Evolutionary conservation across 2,113 vertebrate species (phyloP).

Genomic region (Zosterops japonicus): DNA sequence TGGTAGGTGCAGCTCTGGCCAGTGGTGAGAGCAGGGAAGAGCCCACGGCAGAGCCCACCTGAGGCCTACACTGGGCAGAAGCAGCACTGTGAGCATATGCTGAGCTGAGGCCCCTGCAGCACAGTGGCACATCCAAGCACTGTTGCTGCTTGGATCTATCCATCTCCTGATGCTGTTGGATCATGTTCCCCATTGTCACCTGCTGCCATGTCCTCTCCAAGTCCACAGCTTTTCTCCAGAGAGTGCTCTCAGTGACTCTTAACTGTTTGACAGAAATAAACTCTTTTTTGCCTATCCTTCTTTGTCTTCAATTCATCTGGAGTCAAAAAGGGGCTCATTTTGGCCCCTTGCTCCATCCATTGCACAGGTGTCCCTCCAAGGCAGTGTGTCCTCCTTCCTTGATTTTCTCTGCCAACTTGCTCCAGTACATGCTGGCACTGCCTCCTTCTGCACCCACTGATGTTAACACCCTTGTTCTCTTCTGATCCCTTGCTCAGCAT

Average conservation of each 20-base stretch:
- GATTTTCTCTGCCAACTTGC: not conserved
- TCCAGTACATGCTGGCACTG: not conserved
- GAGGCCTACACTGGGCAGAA: not conserved
- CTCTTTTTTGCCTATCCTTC: not conserved
- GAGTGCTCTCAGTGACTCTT: not conserved
- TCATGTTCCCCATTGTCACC: not conserved
- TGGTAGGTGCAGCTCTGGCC: not conserved
- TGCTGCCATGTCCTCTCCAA: not conserved
- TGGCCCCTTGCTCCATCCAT: not conserved
- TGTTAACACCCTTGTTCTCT: not conserved
- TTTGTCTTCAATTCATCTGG: not conserved
- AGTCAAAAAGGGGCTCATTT: not conserved
- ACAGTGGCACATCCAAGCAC: not conserved
- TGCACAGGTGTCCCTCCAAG: not conserved
- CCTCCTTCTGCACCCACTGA: not conserved
- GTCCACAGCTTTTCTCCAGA: not conserved
- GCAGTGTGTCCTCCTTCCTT: not conserved
- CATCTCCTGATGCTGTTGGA: not conserved
- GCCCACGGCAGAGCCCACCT: not conserved
- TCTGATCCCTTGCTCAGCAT: not conserved
- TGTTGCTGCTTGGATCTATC: not conserved
- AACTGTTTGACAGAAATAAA: not conserved
- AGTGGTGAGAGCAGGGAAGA: not conserved
- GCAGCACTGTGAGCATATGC: rapidly evolving
- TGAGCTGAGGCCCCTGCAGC: not conserved